Evolutionary conservation across 2,888 invertebrate species (phyloP).

Genomic region (Gibbula magus): DNA sequence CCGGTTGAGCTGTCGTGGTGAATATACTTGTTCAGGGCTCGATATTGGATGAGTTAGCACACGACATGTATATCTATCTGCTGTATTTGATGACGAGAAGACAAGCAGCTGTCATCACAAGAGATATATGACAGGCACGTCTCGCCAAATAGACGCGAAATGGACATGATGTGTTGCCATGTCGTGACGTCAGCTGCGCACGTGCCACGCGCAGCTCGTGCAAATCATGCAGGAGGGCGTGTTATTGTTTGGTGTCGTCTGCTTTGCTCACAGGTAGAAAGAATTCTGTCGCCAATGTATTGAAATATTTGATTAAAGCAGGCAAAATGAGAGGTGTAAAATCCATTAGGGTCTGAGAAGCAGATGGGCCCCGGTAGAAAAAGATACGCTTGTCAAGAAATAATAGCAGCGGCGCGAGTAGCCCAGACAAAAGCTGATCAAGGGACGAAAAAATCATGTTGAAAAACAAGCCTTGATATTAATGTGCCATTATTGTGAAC

Average conservation of each 20-base stretch:
- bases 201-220: background rate
- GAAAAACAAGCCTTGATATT: no score
- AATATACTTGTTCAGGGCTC: background rate
- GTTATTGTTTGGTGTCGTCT: background rate
- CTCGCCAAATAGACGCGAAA: background rate
- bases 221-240: background rate
- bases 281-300: conserved; percentile 1
- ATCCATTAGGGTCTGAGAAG: background rate
- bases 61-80: background rate
- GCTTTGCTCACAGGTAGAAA: background rate
- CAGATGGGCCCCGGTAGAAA: background rate
- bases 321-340: background rate
- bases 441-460: no score
- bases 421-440: no score
- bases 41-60: background rate
- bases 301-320: background rate
- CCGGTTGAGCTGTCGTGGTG: background rate
- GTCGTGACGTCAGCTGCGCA: conserved; percentile 8
- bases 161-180: conserved; percentile 1
- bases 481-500: no score
- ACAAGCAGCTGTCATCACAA: background rate
- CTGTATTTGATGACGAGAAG: background rate
- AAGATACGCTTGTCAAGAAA: background rate
- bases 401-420: background rate
- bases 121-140: background rate